Evolutionary conservation across 2,797 vertebrate species (phyloP), one percentile per base, ranked within the genome.

Genomic region (Salarias fasciatus): DNA sequence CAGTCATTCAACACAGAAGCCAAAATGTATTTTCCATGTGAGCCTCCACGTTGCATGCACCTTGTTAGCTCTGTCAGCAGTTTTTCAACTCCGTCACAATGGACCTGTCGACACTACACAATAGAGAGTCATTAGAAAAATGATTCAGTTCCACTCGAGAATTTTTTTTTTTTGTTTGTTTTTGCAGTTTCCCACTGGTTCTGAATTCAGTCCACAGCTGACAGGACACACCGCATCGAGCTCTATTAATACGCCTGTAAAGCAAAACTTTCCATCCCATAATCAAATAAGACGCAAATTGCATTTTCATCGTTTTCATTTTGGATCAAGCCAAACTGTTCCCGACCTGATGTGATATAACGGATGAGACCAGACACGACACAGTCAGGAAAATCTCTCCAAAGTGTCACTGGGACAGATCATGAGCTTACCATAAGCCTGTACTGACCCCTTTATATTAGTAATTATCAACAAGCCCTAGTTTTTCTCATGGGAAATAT

Each of bases 21-120:
- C 49, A 14, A 29, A 38, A 60, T 38, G 3, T 0, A 6, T 35
- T 55, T 65, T 29, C 8, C 7, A 47, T 50, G 45, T 51, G 50
- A 48, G 36, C 45, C 63, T 48, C 50, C 9, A 29, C 18, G 3
- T 31, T 15, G n/a, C 13, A 51, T 51, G 40, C 58, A 52, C 42
- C 41, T 60, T 40, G 45, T 78, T 66, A 53, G 47, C 57, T 51
- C 65, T 54, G 45, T 58, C 66, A 67, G 46, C 47, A 57, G 46
- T 18, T 68, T 64, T 72, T 68, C 38, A 57, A 6, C 30, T 38
- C 33, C 33, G 24, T 38, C 8, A 55, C 60, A 75, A 56, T 60
- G 33, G 37, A 8, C 41, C 58, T 46, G 35, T 72, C 53, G 18
- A 58, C 55, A 63, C 58, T 12, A 44, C 40, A 53, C 54, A 71